phyloP scores from a whole-genome alignment of 2,113 vertebrate species.

The Pteropus alecto region DNA sequence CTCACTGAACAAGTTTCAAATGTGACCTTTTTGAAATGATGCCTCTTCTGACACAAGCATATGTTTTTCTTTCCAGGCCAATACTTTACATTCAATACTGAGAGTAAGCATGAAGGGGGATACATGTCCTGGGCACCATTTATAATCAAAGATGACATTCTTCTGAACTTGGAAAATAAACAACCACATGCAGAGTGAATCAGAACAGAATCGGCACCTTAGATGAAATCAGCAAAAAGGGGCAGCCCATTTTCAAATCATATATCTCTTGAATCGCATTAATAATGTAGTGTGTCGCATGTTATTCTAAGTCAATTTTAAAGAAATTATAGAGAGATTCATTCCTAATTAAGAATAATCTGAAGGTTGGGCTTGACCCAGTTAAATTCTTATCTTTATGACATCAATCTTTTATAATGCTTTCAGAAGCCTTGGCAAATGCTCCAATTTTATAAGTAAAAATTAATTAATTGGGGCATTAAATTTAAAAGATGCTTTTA shows the following conservation, averaged over 20 bases:
- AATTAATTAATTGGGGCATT: constrained; percentile 80
- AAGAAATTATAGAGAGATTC: constrained; percentile 75
- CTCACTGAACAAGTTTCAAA: constrained; percentile 62
- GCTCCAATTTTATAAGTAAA: constrained; percentile 74
- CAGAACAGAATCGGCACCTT: neutral
- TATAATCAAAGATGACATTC: constrained; percentile 72
- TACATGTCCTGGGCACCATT: constrained; percentile 7
- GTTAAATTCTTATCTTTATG: constrained; percentile 78
- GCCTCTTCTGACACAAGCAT: constrained; percentile 65
- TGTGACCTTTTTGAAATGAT: constrained; percentile 68
- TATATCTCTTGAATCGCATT: constrained; percentile 51
- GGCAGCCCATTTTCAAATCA: constrained; percentile 29
- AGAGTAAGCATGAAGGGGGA: neutral
- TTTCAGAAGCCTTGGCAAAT: constrained; percentile 70
- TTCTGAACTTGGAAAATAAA: constrained; percentile 66
- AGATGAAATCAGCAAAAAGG: constrained; percentile 1
- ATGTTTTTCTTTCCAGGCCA: constrained; percentile 56
- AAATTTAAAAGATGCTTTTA: constrained; percentile 79
- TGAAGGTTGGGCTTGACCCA: constrained; percentile 75
- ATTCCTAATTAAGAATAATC: constrained; percentile 78
- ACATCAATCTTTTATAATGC: constrained; percentile 78
- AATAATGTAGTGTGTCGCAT: constrained; percentile 60
- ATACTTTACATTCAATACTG: constrained; percentile 58
- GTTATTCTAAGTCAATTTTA: constrained; percentile 73
- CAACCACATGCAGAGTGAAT: constrained; percentile 41